Conservation (phyloP, 2,888 invertebrate genomes). For the Brachypterus glaber region DNA sequence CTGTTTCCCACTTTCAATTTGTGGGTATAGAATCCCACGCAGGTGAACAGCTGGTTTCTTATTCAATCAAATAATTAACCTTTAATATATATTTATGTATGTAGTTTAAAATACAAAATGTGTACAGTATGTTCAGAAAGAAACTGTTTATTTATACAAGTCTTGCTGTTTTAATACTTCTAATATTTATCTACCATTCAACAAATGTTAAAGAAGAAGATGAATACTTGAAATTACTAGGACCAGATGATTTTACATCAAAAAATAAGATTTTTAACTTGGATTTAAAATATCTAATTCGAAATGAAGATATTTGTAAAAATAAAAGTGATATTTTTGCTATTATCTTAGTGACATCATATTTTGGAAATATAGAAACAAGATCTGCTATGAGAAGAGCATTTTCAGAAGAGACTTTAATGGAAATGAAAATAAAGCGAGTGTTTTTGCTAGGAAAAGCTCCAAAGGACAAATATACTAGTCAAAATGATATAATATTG, state of each 20-base stretch:
- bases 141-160: no score
- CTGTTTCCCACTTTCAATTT: no score
- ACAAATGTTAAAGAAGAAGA: no score
- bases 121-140: no score
- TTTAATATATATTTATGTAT: no score
- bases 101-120: no score
- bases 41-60: no score
- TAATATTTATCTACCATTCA: no score
- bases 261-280: conserved; percentile 1
- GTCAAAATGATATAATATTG: conserved; percentile 49
- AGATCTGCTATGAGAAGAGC: conserved; percentile 62
- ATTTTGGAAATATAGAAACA: conserved; percentile 60
- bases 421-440: conserved; percentile 50
- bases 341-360: conserved; percentile 62
- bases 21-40: no score
- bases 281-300: not conserved
- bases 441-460: conserved; percentile 63
- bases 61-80: no score
- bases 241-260: not conserved
- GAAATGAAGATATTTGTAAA: conserved; percentile 24
- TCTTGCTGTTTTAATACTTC: no score
- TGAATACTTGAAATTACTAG: no score
- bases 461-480: conserved; percentile 42
- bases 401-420: conserved; percentile 49
- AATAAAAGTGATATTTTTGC: conserved; percentile 25